These are phyloP conservation scores for Eucera pruinosa DNA, from an alignment of 2,888 invertebrate genomes.

Conservation along the genomic window DNA sequence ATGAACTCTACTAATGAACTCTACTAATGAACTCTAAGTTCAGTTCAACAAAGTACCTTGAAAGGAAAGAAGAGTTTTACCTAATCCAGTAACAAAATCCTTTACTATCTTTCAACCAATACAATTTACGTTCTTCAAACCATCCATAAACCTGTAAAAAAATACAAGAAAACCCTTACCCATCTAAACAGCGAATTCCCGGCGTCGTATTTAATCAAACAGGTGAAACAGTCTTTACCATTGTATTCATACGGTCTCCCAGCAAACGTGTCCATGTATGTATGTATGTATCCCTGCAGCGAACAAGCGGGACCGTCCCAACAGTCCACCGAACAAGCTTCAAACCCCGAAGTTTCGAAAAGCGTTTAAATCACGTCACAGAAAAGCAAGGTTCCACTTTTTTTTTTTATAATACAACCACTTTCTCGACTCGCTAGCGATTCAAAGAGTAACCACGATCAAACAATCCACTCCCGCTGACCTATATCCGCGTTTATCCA, in stretches of 20 bases:
- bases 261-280: not conserved
- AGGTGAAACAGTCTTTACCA: conserved; percentile 14
- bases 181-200: not conserved
- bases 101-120: not conserved
- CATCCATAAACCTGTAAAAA: not conserved
- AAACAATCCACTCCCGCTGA: not conserved
- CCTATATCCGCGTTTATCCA: too few species aligned
- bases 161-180: not conserved
- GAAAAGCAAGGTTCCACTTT: too few species aligned
- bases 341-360: not conserved
- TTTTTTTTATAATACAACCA: not conserved
- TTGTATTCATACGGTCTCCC: not conserved
- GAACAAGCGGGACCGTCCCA: not conserved
- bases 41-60: too few species aligned
- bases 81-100: not conserved
- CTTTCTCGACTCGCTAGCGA: not conserved
- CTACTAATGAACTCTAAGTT: too few species aligned
- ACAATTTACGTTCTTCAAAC: too few species aligned
- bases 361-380: conserved; percentile 1
- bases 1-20: too few species aligned
- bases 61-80: not conserved
- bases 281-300: too few species aligned
- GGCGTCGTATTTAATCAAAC: not conserved
- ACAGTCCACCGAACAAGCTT: not conserved
- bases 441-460: conserved; percentile 5